Evolutionary conservation across 2,797 vertebrate species (phyloP).

Genomic region (Adrianichthys oophorus): DNA sequence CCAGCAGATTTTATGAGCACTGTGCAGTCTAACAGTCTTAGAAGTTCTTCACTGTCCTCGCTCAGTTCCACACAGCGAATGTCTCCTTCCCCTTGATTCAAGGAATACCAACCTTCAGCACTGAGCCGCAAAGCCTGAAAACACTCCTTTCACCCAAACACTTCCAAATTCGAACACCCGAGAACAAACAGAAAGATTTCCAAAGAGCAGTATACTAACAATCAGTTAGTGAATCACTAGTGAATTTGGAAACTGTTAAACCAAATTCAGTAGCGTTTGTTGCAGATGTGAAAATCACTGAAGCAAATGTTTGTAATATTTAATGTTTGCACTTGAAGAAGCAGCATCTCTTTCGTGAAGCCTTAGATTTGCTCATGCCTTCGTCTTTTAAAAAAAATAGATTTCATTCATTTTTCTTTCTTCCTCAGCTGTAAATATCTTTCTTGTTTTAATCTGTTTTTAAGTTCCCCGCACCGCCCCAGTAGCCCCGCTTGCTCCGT

Average conservation of each 20-base stretch:
- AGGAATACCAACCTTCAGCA: conserved; percentile 34
- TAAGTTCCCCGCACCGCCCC: conserved; percentile 33
- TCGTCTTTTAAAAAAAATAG: conserved; percentile 28
- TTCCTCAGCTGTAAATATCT: conserved; percentile 41
- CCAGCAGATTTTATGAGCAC: conserved; percentile 83
- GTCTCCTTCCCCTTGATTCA: conserved; percentile 47
- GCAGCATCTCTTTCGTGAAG: conserved; percentile 76
- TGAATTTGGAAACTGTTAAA: conserved; percentile 61
- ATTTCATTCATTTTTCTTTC: conserved; percentile 5
- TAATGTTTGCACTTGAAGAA: conserved; percentile 79
- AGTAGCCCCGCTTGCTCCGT: conserved; percentile 49
- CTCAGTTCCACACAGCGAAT: conserved; percentile 66
- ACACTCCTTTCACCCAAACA: conserved; percentile 25
- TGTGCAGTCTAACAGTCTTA: conserved; percentile 76
- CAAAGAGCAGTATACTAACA: conserved; percentile 84
- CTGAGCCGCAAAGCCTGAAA: conserved; percentile 47
- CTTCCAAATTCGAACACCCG: conserved; percentile 31
- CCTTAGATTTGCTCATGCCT: conserved; percentile 86
- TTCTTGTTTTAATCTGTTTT: conserved; percentile 6
- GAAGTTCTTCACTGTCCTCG: conserved; percentile 74
- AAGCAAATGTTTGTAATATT: conserved; percentile 60
- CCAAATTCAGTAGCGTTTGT: conserved; percentile 77
- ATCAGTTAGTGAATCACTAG: conserved; percentile 62
- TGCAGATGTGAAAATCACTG: conserved; percentile 73
- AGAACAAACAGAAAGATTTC: conserved; percentile 74